These are phyloP conservation scores for Drosophila kanekoi DNA, from an alignment of 2,888 invertebrate genomes.

Conservation along the genomic window DNA sequence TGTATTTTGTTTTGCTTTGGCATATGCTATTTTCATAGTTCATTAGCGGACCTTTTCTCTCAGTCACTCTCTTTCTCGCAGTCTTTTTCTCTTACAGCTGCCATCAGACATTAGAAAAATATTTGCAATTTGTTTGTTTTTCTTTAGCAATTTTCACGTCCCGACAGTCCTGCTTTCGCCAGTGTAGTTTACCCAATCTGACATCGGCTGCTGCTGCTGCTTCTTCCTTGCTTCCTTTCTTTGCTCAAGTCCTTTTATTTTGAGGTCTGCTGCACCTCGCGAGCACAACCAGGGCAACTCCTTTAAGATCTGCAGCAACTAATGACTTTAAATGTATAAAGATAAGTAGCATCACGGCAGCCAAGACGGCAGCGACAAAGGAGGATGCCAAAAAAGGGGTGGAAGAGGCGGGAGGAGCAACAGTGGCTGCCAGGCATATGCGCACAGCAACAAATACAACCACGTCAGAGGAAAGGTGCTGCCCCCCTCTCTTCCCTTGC, in stretches of 20 bases:
- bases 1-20: slow-evolving; percentile 38
- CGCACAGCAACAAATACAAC: slow-evolving; percentile 19
- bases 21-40: slow-evolving; percentile 63
- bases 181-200: slow-evolving; percentile 28
- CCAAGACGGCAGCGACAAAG: slow-evolving; percentile 39
- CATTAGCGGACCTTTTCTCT: slow-evolving; percentile 52
- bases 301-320: slow-evolving; percentile 54
- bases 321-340: slow-evolving; percentile 79
- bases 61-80: slow-evolving; percentile 7
- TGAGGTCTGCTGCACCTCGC: slow-evolving; percentile 25
- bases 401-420: slow-evolving; percentile 9
- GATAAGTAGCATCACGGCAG: slow-evolving; percentile 66
- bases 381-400: slow-evolving; percentile 13
- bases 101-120: slow-evolving; percentile 72
- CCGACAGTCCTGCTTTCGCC: slow-evolving; percentile 10
- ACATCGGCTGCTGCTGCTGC: slow-evolving; percentile 49
- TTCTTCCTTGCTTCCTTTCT: not conserved
- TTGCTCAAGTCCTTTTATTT: slow-evolving; percentile 1
- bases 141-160: slow-evolving; percentile 27
- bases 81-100: slow-evolving; percentile 45
- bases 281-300: slow-evolving; percentile 33
- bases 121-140: slow-evolving; percentile 56
- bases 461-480: slow-evolving; percentile 20
- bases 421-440: slow-evolving; percentile 57
- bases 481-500: not conserved